Percentiles rank a stretch among this genome's conserved stretches.
Conservation (phyloP, 1,140 invertebrate genomes). For the Medauroidea extradentata region DNA sequence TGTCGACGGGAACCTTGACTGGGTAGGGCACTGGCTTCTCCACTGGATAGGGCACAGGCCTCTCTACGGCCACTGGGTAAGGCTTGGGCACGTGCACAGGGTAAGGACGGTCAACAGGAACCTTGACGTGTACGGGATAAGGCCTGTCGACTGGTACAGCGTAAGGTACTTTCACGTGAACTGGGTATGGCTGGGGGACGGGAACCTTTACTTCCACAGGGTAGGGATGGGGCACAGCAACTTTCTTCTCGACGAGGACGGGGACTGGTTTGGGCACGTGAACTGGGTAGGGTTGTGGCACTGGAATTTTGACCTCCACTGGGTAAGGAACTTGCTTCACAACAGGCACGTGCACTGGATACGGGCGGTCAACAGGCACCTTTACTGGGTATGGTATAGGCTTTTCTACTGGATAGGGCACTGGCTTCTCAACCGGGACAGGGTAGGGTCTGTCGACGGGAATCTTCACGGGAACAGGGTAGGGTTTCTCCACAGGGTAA, state of each 20-base stretch:
- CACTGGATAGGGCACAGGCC: constrained; percentile 55
- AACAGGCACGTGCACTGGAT: constrained; percentile 33
- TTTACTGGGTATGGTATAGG: neutral
- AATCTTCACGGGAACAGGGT: neutral
- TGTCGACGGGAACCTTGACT: constrained; percentile 52
- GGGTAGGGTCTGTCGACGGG: neutral
- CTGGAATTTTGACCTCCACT: neutral
- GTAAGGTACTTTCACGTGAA: constrained; percentile 13
- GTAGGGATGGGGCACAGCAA: constrained; percentile 7
- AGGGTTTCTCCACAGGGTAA: constrained; percentile 6
- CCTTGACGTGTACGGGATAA: constrained; percentile 2
- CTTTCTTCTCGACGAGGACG: neutral
- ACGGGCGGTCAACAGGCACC: constrained; percentile 7
- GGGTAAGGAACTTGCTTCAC: neutral
- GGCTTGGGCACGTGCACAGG: constrained; percentile 25
- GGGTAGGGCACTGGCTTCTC: constrained; percentile 59
- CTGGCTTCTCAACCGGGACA: neutral
- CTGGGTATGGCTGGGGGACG: constrained; percentile 12
- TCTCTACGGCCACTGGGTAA: neutral
- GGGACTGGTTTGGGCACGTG: neutral
- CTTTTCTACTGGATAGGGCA: neutral
- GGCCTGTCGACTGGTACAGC: constrained; percentile 24
- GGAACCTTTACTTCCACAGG: constrained; percentile 12
- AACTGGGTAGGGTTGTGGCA: neutral
- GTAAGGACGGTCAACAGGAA: constrained; percentile 49